Evolutionary conservation across 2,888 invertebrate genomes (phyloP).

Genomic region (Parapristionchus giblindavisi): DNA sequence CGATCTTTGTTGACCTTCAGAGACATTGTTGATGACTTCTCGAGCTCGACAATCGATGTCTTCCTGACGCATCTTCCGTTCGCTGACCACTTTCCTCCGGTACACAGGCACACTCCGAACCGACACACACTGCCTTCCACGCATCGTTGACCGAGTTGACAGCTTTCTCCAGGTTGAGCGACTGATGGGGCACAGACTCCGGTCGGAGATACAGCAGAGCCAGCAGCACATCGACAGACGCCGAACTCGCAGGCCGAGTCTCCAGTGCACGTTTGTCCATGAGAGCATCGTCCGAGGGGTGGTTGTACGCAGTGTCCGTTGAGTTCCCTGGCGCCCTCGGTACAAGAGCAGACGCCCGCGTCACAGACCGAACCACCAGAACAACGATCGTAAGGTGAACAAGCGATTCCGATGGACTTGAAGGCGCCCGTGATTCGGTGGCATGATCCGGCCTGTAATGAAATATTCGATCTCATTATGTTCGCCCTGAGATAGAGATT

Average conservation of each 20-base stretch:
- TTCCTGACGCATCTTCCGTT: conserved; percentile 51
- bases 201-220: conserved; percentile 44
- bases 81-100: conserved; percentile 47
- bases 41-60: conserved; percentile 30
- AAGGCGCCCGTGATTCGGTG: conserved; percentile 33
- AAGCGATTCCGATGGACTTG: conserved; percentile 26
- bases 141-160: conserved; percentile 61
- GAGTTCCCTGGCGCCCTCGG: conserved; percentile 58
- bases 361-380: conserved; percentile 62
- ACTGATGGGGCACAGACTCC: conserved; percentile 43
- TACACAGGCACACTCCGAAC: conserved; percentile 63
- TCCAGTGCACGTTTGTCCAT: conserved; percentile 64
- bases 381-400: conserved; percentile 56
- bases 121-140: conserved; percentile 60
- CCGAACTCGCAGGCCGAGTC: conserved; percentile 62
- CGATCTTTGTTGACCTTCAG: not conserved
- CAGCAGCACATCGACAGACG: conserved; percentile 62
- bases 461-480: not conserved
- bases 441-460: conserved; percentile 52
- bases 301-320: conserved; percentile 52
- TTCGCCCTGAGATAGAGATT: not conserved
- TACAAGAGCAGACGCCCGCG: conserved; percentile 59
- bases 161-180: conserved; percentile 58
- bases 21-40: not conserved
- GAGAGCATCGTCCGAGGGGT: conserved; percentile 59